Conservation (phyloP, 1,140 invertebrate genomes). For the Cardiocondyla obscurior region DNA sequence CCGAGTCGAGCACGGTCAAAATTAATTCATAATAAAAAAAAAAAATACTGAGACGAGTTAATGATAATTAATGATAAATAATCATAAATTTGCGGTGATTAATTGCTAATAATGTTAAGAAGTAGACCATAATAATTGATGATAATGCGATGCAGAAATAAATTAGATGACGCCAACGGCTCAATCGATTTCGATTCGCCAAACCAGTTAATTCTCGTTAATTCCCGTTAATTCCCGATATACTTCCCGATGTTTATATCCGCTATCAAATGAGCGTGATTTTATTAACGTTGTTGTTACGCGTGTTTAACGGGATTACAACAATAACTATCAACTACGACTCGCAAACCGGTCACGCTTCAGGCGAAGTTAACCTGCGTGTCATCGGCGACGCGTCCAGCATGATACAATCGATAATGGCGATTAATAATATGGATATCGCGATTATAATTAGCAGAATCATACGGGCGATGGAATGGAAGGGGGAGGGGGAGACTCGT, state of each 20-base stretch:
- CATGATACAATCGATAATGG: conserved; percentile 47
- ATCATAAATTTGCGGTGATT: background rate
- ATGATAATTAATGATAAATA: background rate
- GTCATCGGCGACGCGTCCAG: conserved; percentile 16
- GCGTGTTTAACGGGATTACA: background rate
- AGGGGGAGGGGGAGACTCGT: background rate
- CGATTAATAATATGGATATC: conserved; percentile 55
- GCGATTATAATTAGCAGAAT: conserved; percentile 48
- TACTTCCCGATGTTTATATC: background rate
- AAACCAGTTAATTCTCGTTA: background rate
- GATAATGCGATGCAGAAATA: background rate
- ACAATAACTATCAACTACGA: background rate
- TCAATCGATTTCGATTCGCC: background rate
- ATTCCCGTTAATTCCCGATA: background rate
- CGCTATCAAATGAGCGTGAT: background rate
- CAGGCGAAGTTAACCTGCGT: conserved; percentile 38
- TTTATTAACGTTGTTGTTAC: background rate
- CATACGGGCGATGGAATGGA: conserved; percentile 4
- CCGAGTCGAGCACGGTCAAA: too few relatives aligned
- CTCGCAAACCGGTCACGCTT: conserved; percentile 3
- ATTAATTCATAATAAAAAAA: too few relatives aligned
- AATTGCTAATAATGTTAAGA: background rate
- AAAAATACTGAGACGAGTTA: background rate
- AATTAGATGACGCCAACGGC: background rate
- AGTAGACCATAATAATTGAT: background rate